Evolutionary conservation across 2,888 invertebrate species (phyloP).

Genomic region (Liposcelis brunnea): DNA sequence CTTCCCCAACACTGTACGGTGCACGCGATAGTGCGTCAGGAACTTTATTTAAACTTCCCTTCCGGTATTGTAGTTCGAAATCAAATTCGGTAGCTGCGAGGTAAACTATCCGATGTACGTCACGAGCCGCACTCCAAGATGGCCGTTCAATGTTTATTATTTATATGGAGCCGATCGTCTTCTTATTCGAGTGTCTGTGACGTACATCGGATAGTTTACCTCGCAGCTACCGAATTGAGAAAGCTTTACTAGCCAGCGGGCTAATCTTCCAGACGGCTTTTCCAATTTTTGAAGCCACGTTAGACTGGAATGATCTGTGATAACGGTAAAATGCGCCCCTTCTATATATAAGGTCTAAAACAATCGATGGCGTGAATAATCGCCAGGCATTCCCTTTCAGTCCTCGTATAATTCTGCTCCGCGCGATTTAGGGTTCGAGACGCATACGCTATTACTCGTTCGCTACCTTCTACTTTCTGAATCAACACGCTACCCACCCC

Average conservation of each 20-base stretch:
- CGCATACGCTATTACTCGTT: conserved; percentile 17
- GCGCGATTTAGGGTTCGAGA: conserved; percentile 14
- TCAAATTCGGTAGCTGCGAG: no score
- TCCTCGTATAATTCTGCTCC: conserved; percentile 17
- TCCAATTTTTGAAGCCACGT: conserved; percentile 17
- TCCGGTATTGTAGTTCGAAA: conserved; percentile 13
- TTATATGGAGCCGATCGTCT: no score
- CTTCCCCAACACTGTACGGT: no score
- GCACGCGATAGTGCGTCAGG: conserved; percentile 14
- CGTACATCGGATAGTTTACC: no score
- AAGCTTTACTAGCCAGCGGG: conserved; percentile 17
- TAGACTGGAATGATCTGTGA: conserved; percentile 18
- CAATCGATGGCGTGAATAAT: conserved; percentile 16
- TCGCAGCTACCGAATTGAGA: no score
- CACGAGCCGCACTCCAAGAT: no score
- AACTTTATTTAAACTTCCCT: conserved; percentile 13
- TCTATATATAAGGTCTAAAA: conserved; percentile 17
- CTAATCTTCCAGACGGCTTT: conserved; percentile 16
- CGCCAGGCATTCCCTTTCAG: conserved; percentile 18
- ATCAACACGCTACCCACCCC: conserved; percentile 14
- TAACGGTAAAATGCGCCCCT: conserved; percentile 17
- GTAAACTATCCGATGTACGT: no score
- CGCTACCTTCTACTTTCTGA: conserved; percentile 15
- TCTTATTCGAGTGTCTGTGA: no score
- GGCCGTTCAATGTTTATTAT: no score